phyloP scores from a whole-genome alignment of 2,888 invertebrate genomes.

The Eupeodes latifasciatus region DNA sequence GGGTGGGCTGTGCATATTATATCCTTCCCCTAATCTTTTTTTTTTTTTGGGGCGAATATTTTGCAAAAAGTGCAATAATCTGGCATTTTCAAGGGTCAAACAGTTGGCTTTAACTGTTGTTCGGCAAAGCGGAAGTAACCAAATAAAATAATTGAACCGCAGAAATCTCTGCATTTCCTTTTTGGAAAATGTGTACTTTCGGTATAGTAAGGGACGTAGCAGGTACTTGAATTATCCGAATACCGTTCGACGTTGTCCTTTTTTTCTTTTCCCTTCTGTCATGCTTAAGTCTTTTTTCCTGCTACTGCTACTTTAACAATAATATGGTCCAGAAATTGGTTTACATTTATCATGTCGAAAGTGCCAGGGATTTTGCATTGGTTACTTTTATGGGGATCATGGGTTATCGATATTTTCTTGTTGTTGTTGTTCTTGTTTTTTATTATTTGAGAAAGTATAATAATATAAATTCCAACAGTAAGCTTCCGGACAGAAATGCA shows the following conservation, averaged over 20 bases:
- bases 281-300: slow-evolving; percentile 25
- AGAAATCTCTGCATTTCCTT: slow-evolving; percentile 69
- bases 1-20: slow-evolving; percentile 1
- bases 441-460: neutral
- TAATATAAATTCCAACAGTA: slow-evolving; percentile 64
- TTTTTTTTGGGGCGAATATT: slow-evolving; percentile 1
- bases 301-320: slow-evolving; percentile 50
- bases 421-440: neutral
- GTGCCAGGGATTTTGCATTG: slow-evolving; percentile 36
- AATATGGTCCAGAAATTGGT: slow-evolving; percentile 72
- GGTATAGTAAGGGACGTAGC: neutral
- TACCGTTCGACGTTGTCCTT: slow-evolving; percentile 16
- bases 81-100: slow-evolving; percentile 57
- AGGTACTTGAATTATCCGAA: slow-evolving; percentile 30
- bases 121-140: slow-evolving; percentile 70
- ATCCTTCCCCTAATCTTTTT: slow-evolving; percentile 27
- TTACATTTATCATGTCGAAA: slow-evolving; percentile 68
- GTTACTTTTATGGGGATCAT: slow-evolving; percentile 70
- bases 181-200: slow-evolving; percentile 11
- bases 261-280: slow-evolving; percentile 6
- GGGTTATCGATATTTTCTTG: slow-evolving; percentile 70
- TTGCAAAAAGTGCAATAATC: slow-evolving; percentile 57
- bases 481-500: slow-evolving; percentile 38
- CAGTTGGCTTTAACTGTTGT: slow-evolving; percentile 61
- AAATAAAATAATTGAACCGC: slow-evolving; percentile 75